A percentile compares a stretch with the other conserved stretches of the same genome.
These are phyloP conservation scores for Emmelina monodactyla DNA, from an alignment of 2,888 invertebrate species.

Conservation along the genomic window DNA sequence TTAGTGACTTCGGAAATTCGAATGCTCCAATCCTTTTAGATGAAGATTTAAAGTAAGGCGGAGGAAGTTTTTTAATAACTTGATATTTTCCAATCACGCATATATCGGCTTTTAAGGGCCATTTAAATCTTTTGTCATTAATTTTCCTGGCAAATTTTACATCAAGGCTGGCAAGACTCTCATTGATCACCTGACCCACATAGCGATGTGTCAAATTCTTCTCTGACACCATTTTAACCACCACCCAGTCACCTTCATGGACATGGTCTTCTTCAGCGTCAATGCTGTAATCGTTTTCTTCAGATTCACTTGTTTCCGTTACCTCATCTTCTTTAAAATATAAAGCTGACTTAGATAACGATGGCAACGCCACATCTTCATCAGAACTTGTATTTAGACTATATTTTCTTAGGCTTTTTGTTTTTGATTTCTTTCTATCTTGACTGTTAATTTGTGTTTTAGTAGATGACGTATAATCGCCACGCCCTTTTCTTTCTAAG, in stretches of 20 bases:
- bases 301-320: too few relatives aligned
- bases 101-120: slow-evolving; percentile 17
- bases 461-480: too few relatives aligned
- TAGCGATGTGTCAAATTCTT: slow-evolving; percentile 17
- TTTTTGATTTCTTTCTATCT: too few relatives aligned
- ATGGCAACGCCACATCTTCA: too few relatives aligned
- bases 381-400: too few relatives aligned
- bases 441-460: too few relatives aligned
- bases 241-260: slow-evolving; percentile 16
- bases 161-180: slow-evolving; percentile 11
- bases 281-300: too few relatives aligned
- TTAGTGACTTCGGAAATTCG: not conserved
- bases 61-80: slow-evolving; percentile 17
- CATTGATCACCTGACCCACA: slow-evolving; percentile 17
- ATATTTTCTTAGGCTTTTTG: too few relatives aligned
- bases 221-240: slow-evolving; percentile 17
- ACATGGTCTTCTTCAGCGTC: slow-evolving; percentile 12
- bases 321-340: too few relatives aligned
- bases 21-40: not conserved
- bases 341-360: too few relatives aligned
- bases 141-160: slow-evolving; percentile 19
- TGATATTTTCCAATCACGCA: slow-evolving; percentile 17
- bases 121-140: slow-evolving; percentile 16
- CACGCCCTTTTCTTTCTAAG: too few relatives aligned
- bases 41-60: slow-evolving; percentile 15